phyloP scores from a whole-genome alignment of 2,113 vertebrate species.

The Neolamprologus devosi region DNA sequence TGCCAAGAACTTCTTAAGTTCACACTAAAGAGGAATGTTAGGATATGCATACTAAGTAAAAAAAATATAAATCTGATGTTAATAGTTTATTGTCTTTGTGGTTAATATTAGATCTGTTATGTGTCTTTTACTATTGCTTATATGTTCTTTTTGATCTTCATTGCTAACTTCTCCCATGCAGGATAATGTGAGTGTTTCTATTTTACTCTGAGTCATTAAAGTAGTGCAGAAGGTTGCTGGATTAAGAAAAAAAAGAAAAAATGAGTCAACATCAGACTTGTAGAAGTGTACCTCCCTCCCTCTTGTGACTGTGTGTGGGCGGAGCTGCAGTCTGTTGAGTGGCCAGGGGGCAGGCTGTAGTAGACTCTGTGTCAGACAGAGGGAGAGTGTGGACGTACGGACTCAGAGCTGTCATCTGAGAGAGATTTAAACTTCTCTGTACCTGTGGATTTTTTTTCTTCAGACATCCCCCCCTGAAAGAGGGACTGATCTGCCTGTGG shows the following conservation, averaged over 20 bases:
- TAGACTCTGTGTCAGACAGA: constrained; percentile 49
- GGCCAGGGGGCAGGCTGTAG: constrained; percentile 42
- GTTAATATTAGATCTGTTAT: not conserved
- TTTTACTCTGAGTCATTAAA: not conserved
- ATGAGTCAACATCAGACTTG: not conserved
- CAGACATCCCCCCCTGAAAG: not conserved
- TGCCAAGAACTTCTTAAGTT: not conserved
- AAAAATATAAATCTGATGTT: not conserved
- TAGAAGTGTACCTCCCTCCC: not conserved
- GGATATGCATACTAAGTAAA: not conserved
- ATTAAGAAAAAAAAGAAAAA: not conserved
- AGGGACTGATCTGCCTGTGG: not conserved
- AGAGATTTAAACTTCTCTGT: not conserved
- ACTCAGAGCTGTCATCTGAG: constrained; percentile 29
- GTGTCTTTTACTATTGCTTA: not conserved
- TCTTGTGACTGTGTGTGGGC: constrained; percentile 25
- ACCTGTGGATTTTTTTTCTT: constrained; percentile 40
- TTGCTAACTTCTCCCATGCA: not conserved
- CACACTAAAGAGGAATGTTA: not conserved
- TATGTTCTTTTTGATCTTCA: not conserved
- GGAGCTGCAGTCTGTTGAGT: constrained; percentile 28
- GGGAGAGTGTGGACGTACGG: constrained; percentile 27
- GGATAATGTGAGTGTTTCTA: not conserved
- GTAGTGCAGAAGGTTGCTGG: not conserved
- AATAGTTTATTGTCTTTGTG: not conserved